Evolutionary conservation across 2,113 vertebrate species (phyloP).

Genomic region (Scatophagus argus): DNA sequence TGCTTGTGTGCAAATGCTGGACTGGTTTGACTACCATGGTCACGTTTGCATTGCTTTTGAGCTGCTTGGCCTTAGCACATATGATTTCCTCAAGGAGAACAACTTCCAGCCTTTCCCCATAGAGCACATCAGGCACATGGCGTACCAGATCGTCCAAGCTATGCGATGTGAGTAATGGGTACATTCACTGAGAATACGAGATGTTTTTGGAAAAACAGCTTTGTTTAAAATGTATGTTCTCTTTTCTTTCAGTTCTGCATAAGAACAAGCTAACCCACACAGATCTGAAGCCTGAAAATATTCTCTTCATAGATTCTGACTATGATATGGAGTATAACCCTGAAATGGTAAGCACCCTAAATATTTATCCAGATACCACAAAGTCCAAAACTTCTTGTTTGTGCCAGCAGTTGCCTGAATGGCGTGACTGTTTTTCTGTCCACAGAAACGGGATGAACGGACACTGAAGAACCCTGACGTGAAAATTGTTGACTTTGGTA

Average conservation of each 20-base stretch:
- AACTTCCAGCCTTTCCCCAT: conserved; percentile 95
- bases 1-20: conserved; percentile 94
- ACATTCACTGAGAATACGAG: too few species aligned
- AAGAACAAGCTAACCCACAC: conserved; percentile 97
- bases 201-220: too few species aligned
- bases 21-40: conserved; percentile 97
- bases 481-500: conserved; percentile 97
- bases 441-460: conserved; percentile 92
- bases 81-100: conserved; percentile 97
- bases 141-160: conserved; percentile 92
- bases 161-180: conserved; percentile 90
- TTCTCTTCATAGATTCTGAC: conserved; percentile 94
- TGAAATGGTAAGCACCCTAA: conserved; percentile 86
- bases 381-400: neutral
- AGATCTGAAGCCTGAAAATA: conserved; percentile 98
- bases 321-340: conserved; percentile 92
- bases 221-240: neutral
- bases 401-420: neutral
- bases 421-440: neutral
- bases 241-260: conserved; percentile 89
- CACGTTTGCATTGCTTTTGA: conserved; percentile 97
- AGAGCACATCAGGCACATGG: conserved; percentile 94
- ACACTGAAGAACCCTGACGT: conserved; percentile 92
- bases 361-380: neutral
- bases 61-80: conserved; percentile 96